Evolutionary conservation across 2,888 invertebrate genomes (phyloP).

Genomic region (Villa cingulata): DNA sequence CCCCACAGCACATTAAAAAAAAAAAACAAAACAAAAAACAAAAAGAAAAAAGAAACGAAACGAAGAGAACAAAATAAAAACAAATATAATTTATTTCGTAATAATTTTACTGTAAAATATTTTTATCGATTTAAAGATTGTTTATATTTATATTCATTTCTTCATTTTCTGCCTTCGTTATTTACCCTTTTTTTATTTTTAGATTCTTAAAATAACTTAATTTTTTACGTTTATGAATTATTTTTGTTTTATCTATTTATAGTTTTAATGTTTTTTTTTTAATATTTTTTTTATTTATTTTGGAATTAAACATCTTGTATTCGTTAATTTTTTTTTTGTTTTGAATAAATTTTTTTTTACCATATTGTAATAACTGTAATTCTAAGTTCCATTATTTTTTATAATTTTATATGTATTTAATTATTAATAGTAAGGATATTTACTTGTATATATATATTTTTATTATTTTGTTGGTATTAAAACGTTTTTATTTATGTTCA

Average conservation of each 20-base stretch:
- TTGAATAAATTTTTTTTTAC: background rate
- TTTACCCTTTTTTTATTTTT: background rate
- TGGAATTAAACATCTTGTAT: background rate
- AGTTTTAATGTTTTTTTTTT: background rate
- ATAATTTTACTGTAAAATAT: too few relatives aligned
- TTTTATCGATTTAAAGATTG: too few relatives aligned
- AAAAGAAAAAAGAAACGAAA: too few relatives aligned
- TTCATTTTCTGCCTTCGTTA: too few relatives aligned
- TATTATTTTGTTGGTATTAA: background rate
- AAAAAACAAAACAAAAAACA: too few relatives aligned
- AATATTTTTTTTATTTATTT: background rate
- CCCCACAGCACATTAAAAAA: too few relatives aligned
- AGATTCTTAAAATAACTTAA: background rate
- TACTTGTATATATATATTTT: too few relatives aligned
- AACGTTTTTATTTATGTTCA: background rate
- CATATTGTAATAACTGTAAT: background rate
- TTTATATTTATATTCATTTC: too few relatives aligned
- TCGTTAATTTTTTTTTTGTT: background rate
- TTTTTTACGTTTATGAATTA: background rate
- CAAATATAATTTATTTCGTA: too few relatives aligned
- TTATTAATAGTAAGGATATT: background rate
- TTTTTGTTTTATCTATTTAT: background rate
- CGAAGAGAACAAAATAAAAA: too few relatives aligned
- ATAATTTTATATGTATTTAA: background rate
- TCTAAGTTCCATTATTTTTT: too few relatives aligned